Conservation (phyloP, 2,888 invertebrate genomes). For the Dromius quadrimaculatus region DNA sequence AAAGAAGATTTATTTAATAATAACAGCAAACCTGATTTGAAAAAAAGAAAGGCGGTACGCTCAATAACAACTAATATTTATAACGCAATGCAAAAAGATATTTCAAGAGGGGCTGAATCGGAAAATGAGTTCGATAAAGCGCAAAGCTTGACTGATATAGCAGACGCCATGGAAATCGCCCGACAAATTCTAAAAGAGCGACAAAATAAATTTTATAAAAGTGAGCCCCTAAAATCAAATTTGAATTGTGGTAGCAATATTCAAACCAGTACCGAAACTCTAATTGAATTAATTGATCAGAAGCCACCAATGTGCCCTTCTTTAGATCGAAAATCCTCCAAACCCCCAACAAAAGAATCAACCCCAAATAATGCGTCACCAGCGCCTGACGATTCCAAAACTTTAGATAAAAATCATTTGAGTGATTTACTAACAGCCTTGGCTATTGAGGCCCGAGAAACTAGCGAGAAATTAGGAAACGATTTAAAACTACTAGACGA, state of each 20-base stretch:
- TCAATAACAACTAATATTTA: slow-evolving; percentile 89
- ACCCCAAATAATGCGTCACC: slow-evolving; percentile 53
- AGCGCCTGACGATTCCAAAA: slow-evolving; percentile 54
- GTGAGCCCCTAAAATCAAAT: slow-evolving; percentile 59
- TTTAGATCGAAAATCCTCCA: slow-evolving; percentile 57
- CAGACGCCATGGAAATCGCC: slow-evolving; percentile 67
- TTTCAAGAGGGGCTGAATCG: slow-evolving; percentile 67
- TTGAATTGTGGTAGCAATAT: slow-evolving; percentile 47
- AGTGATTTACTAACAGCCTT: slow-evolving; percentile 81
- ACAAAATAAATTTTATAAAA: slow-evolving; percentile 63
- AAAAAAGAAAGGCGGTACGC: slow-evolving; percentile 83
- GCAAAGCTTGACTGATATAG: slow-evolving; percentile 67
- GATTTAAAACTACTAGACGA: slow-evolving; percentile 67
- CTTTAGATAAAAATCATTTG: slow-evolving; percentile 70
- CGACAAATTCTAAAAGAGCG: slow-evolving; percentile 65
- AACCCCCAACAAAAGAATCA: slow-evolving; percentile 53
- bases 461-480: slow-evolving; percentile 77
- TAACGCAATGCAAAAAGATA: slow-evolving; percentile 78
- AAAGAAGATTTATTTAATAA: slow-evolving; percentile 77
- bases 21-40: slow-evolving; percentile 69
- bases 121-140: slow-evolving; percentile 72
- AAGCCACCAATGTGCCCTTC: slow-evolving; percentile 62
- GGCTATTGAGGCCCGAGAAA: slow-evolving; percentile 81
- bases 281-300: slow-evolving; percentile 59
- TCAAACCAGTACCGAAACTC: slow-evolving; percentile 61